phyloP scores from a whole-genome alignment of 2,113 vertebrate genomes.

The Telmatochromis sp. region DNA sequence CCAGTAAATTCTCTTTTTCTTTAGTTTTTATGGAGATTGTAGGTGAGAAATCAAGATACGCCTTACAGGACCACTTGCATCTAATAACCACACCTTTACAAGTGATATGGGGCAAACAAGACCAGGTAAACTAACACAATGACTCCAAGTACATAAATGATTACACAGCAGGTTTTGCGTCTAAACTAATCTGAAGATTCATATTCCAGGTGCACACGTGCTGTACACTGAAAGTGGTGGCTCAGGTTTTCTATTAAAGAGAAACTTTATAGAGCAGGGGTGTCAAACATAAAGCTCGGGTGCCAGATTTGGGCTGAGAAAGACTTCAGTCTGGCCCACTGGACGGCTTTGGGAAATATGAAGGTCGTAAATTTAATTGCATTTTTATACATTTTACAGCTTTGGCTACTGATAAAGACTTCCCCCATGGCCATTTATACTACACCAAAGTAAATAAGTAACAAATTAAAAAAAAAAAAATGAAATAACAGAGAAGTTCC shows the following conservation, averaged over 20 bases:
- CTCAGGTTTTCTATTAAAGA: background rate
- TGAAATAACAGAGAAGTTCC: background rate
- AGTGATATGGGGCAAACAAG: conserved; percentile 93
- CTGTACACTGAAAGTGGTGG: background rate
- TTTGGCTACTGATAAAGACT: background rate
- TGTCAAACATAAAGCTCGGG: background rate
- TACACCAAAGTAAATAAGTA: background rate
- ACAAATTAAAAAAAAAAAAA: background rate
- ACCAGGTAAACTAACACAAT: conserved; percentile 58
- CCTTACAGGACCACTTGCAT: conserved; percentile 82
- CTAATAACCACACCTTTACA: conserved; percentile 84
- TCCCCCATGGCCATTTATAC: background rate
- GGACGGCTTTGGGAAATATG: background rate
- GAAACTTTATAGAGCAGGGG: background rate
- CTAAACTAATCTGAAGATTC: background rate
- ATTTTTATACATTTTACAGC: background rate
- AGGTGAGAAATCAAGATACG: conserved; percentile 79
- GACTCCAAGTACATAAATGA: background rate
- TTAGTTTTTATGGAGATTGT: conserved; percentile 86
- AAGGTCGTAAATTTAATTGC: background rate
- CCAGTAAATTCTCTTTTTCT: background rate
- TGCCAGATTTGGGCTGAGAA: background rate
- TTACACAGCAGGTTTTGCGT: background rate
- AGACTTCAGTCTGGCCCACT: background rate
- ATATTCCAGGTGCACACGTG: background rate